These are phyloP conservation scores for Muntiacus reevesi DNA, from an alignment of 2,113 vertebrate species.

Conservation along the genomic window DNA sequence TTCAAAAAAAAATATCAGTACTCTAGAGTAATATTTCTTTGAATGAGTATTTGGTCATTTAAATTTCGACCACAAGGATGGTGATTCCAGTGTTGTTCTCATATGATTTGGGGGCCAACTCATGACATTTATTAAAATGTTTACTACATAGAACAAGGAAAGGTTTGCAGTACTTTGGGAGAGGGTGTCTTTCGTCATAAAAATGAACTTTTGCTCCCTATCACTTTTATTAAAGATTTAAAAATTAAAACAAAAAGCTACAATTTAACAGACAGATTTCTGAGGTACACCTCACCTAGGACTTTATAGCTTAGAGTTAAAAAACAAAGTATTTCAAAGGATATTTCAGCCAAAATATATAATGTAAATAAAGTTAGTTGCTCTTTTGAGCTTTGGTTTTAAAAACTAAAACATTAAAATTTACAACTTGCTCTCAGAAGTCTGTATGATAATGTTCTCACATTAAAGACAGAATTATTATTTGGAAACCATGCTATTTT, in stretches of 20 bases:
- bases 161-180: conserved; percentile 52
- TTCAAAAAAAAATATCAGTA: not conserved
- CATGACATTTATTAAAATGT: conserved; percentile 64
- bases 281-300: conserved; percentile 54
- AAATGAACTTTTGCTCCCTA: conserved; percentile 53
- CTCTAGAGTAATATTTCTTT: not conserved
- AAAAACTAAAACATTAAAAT: conserved; percentile 51
- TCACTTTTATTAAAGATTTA: conserved; percentile 62
- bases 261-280: conserved; percentile 63
- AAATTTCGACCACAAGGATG: not conserved
- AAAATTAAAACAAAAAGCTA: conserved; percentile 70
- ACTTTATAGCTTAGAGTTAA: conserved; percentile 57
- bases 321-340: not conserved
- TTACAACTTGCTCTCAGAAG: conserved; percentile 11
- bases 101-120: not conserved
- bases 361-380: conserved; percentile 48
- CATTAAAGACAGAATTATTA: conserved; percentile 39
- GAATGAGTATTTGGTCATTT: conserved; percentile 33
- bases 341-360: conserved; percentile 64
- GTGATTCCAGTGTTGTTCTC: not conserved
- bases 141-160: not conserved
- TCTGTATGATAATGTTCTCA: conserved; percentile 62
- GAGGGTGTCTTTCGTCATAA: conserved; percentile 55
- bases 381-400: conserved; percentile 58
- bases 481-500: conserved; percentile 38